Evolutionary conservation across 2,797 vertebrate species (phyloP).

Genomic region (Sebastes oblongus): DNA sequence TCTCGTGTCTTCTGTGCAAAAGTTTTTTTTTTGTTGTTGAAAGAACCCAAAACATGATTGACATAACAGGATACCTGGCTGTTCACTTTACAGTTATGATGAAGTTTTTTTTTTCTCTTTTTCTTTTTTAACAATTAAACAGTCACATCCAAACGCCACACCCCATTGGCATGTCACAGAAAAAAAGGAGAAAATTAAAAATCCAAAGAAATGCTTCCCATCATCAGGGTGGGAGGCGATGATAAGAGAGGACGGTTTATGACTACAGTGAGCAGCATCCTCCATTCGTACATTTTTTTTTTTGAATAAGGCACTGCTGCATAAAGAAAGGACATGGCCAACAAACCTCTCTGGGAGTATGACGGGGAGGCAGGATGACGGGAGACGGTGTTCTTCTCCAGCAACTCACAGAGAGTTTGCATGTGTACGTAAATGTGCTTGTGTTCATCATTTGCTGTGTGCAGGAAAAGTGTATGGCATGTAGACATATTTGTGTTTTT

Average conservation of each 20-base stretch:
- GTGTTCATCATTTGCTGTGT: constrained; percentile 49
- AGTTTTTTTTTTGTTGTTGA: constrained; percentile 66
- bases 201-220: constrained; percentile 57
- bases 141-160: constrained; percentile 77
- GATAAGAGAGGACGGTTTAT: constrained; percentile 72
- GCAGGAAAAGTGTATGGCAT: constrained; percentile 62
- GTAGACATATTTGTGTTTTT: constrained; percentile 61
- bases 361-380: constrained; percentile 72
- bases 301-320: constrained; percentile 88
- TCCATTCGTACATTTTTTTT: constrained; percentile 78
- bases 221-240: constrained; percentile 47
- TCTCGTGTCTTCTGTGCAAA: constrained; percentile 91
- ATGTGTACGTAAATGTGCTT: constrained; percentile 62
- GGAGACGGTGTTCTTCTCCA: constrained; percentile 67
- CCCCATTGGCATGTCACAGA: constrained; percentile 77
- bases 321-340: constrained; percentile 79
- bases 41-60: constrained; percentile 77
- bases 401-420: constrained; percentile 69
- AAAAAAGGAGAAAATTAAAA: constrained; percentile 65
- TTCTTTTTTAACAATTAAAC: constrained; percentile 71
- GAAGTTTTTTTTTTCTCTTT: constrained; percentile 34
- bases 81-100: constrained; percentile 78
- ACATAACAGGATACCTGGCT: constrained; percentile 80
- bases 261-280: constrained; percentile 85
- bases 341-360: constrained; percentile 73